Conservation (phyloP, 1,140 invertebrate genomes). For the Teleogryllus occipitalis region DNA sequence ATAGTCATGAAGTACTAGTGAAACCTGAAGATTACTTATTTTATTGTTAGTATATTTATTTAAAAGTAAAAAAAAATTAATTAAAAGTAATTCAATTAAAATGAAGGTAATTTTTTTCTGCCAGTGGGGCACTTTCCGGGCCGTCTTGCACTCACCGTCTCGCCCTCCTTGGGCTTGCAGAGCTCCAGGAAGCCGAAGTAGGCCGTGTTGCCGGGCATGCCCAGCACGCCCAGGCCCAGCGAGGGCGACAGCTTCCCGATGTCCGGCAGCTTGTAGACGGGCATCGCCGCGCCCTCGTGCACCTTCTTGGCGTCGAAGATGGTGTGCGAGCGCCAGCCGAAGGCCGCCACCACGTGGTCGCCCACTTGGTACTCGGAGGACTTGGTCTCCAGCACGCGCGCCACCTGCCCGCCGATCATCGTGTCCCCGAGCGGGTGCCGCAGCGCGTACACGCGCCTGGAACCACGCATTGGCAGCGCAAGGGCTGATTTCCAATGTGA, state of each 20-base stretch:
- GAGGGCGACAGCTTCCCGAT: constrained; percentile 33
- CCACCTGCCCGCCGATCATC: constrained; percentile 55
- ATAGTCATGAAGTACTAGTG: too few relatives aligned
- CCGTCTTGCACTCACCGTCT: constrained; percentile 40
- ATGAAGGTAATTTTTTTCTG: too few relatives aligned
- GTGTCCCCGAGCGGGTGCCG: constrained; percentile 42
- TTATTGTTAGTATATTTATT: too few relatives aligned
- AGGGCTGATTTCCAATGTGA: too few relatives aligned
- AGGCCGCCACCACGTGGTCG: constrained; percentile 39
- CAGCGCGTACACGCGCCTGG: neutral
- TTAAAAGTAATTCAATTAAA: too few relatives aligned
- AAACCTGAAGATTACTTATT: too few relatives aligned
- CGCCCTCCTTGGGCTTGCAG: constrained; percentile 55
- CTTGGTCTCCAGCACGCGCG: constrained; percentile 39
- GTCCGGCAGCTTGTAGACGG: constrained; percentile 29
- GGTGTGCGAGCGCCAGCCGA: constrained; percentile 48
- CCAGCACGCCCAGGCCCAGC: constrained; percentile 34
- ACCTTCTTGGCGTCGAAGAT: constrained; percentile 27
- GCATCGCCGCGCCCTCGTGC: neutral
- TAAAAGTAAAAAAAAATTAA: too few relatives aligned
- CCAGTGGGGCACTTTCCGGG: too few relatives aligned
- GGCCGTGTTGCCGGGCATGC: constrained; percentile 50
- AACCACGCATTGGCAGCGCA: too few relatives aligned
- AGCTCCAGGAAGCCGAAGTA: constrained; percentile 62
- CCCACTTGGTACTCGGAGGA: constrained; percentile 42